Evolutionary conservation across 1,140 invertebrate species (phyloP).

Genomic region (Charaxes varanes): DNA sequence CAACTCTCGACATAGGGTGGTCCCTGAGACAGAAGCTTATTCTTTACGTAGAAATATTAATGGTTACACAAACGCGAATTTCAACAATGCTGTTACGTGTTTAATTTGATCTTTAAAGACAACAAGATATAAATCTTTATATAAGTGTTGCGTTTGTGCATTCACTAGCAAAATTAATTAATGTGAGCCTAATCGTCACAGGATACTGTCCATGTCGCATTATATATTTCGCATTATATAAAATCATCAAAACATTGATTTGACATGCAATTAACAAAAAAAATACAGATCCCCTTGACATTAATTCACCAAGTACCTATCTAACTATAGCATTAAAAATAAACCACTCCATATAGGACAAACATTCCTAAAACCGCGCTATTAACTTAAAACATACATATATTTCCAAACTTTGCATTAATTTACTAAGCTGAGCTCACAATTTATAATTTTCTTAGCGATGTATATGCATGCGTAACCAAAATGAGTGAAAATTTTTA

Average conservation of each 20-base stretch:
- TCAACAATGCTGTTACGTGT: too few relatives aligned
- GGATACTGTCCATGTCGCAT: constrained; percentile 34
- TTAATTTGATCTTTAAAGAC: too few relatives aligned
- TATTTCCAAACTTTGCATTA: constrained; percentile 9
- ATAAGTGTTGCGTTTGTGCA: constrained; percentile 13
- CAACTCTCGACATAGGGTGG: constrained; percentile 31
- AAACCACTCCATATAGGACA: constrained; percentile 6
- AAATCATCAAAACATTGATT: constrained; percentile 22
- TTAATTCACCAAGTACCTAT: constrained; percentile 20
- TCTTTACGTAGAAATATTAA: not conserved
- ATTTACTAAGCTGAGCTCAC: constrained; percentile 21
- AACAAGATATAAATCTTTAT: too few relatives aligned
- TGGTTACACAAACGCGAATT: constrained; percentile 24
- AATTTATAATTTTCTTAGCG: constrained; percentile 26
- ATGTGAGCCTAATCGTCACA: constrained; percentile 18
- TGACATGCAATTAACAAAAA: constrained; percentile 45
- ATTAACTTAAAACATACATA: constrained; percentile 19
- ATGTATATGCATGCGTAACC: constrained; percentile 36
- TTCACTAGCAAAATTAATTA: constrained; percentile 6
- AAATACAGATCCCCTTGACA: constrained; percentile 23
- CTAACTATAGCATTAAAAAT: constrained; percentile 8
- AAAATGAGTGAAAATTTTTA: constrained; percentile 11
- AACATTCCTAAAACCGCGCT: constrained; percentile 26
- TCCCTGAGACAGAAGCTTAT: constrained; percentile 28
- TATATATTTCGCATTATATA: constrained; percentile 4